Conservation (phyloP, 2,888 invertebrate genomes). For the Xylophagus ater region DNA sequence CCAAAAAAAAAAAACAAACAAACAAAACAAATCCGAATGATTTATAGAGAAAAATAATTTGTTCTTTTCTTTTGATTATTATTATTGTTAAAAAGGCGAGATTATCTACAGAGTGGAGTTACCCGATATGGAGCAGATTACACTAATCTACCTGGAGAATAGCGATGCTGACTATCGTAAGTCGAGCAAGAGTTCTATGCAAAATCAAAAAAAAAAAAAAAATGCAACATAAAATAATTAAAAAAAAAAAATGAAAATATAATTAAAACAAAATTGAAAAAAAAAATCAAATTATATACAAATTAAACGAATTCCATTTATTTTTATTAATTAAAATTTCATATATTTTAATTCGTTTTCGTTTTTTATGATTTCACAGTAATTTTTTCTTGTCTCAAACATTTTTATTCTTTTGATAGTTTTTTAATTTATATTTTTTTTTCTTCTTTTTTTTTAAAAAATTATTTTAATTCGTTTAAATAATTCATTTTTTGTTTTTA, state of each 20-base stretch:
- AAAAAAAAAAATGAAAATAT: constrained; percentile 15
- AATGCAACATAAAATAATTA: constrained; percentile 10
- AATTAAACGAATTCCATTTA: constrained; percentile 17
- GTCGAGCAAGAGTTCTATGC: constrained; percentile 30
- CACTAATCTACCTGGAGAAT: constrained; percentile 89
- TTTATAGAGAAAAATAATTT: constrained; percentile 16
- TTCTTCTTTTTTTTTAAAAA: too few species aligned
- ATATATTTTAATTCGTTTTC: constrained; percentile 13
- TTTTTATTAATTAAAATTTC: constrained; percentile 16
- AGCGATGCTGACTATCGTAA: constrained; percentile 43
- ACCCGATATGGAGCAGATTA: constrained; percentile 88
- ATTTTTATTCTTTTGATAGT: too few species aligned
- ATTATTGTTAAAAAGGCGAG: constrained; percentile 50
- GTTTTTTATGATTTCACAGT: too few species aligned
- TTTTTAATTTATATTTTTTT: too few species aligned
- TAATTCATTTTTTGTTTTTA: too few species aligned
- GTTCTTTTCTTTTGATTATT: constrained; percentile 15
- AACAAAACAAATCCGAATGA: constrained; percentile 14
- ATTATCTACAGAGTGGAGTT: constrained; percentile 89
- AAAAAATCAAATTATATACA: constrained; percentile 14
- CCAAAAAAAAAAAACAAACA: too few species aligned
- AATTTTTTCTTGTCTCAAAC: too few species aligned
- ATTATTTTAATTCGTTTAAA: too few species aligned
- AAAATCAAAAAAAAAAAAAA: constrained; percentile 24
- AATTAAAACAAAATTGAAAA: constrained; percentile 17